These are phyloP conservation scores for Pongo abelii DNA, from an alignment of 2,113 vertebrate genomes.

Conservation along the genomic window DNA sequence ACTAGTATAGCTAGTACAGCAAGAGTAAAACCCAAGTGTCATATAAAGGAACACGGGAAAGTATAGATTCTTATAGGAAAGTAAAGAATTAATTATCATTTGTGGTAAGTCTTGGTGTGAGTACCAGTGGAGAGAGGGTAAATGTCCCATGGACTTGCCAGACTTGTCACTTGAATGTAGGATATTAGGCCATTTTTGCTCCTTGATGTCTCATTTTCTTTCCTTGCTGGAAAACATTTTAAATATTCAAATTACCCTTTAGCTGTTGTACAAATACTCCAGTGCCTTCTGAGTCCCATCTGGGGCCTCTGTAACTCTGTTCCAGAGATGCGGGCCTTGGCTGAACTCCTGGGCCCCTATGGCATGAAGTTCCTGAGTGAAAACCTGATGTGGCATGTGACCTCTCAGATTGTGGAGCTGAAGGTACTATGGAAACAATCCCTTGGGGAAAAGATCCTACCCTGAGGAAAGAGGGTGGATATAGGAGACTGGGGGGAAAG, in stretches of 20 bases:
- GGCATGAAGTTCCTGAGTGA: constrained; percentile 95
- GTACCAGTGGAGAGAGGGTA: neutral
- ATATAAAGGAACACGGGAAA: neutral
- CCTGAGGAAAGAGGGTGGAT: neutral
- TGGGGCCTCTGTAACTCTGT: constrained; percentile 18
- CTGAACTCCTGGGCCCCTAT: constrained; percentile 94
- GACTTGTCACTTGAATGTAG: neutral
- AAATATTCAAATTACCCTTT: neutral
- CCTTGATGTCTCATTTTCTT: neutral
- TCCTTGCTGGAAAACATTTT: neutral
- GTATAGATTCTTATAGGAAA: neutral
- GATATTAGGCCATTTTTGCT: neutral
- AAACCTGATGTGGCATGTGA: constrained; percentile 98
- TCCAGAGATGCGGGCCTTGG: constrained; percentile 92
- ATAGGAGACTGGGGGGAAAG: neutral
- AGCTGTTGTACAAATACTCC: neutral
- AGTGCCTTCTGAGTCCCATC: neutral
- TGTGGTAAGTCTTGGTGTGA: neutral
- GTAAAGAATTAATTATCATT: neutral
- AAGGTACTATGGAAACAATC: constrained; percentile 85
- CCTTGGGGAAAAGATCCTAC: neutral
- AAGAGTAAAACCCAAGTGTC: neutral
- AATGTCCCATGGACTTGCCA: neutral
- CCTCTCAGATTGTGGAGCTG: constrained; percentile 95
- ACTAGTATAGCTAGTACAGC: neutral